A percentile compares a stretch with the other conserved stretches of the same genome.
Evolutionary conservation across 53 echinoderm and acorn worm species (phyloP).

Genomic region (Hippasteria phrygiana): DNA sequence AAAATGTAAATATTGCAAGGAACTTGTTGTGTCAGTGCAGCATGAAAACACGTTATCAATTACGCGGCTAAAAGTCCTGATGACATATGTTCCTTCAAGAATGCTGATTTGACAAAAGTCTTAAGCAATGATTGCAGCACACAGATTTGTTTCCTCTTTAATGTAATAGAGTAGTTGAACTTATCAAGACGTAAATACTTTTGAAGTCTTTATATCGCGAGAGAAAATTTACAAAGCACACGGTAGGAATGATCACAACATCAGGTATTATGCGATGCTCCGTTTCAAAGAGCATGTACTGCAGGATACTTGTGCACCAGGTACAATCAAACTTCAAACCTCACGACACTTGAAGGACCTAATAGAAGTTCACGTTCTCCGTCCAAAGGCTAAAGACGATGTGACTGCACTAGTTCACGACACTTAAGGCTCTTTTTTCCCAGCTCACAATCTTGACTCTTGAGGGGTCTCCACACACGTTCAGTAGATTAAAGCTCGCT

Average conservation of each 20-base stretch:
- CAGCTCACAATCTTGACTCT: slow-evolving; percentile 22
- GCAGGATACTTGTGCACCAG: background rate
- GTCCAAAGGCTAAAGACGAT: background rate
- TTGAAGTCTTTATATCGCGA: background rate
- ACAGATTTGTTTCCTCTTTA: background rate
- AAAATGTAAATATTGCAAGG: too few species aligned
- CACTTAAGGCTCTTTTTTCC: slow-evolving; percentile 1
- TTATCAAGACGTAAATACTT: background rate
- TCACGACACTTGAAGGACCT: background rate
- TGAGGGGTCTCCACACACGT: slow-evolving; percentile 29
- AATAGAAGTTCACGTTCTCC: background rate
- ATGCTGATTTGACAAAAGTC: background rate
- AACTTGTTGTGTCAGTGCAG: too few species aligned
- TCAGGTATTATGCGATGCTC: background rate
- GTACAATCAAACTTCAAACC: background rate
- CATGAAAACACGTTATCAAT: too few species aligned
- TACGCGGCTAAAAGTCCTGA: too few species aligned
- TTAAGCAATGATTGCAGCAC: background rate
- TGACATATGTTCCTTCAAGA: too few species aligned
- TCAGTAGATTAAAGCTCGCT: slow-evolving; percentile 5
- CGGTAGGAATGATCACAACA: background rate
- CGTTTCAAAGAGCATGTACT: background rate
- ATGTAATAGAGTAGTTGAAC: too few species aligned
- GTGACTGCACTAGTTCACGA: slow-evolving; percentile 7
- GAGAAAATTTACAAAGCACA: background rate